Conservation (phyloP, 1,140 invertebrate genomes). For the Melipona quadrifasciata region DNA sequence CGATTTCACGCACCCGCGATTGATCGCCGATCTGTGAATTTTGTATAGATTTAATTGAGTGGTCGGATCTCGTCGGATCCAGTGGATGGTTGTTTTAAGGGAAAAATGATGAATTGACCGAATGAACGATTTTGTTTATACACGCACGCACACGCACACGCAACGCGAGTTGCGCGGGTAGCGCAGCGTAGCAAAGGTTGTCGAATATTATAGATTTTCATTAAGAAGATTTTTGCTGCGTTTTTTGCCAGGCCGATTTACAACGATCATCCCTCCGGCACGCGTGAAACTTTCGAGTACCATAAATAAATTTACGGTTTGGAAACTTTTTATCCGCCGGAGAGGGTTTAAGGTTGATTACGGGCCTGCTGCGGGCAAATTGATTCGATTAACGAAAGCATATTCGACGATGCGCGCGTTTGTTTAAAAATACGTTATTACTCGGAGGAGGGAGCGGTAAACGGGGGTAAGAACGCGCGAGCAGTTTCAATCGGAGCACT, state of each 20-base stretch:
- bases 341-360: slow-evolving; percentile 8
- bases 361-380: neutral
- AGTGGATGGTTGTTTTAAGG: slow-evolving; percentile 4
- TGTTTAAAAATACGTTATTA: neutral
- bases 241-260: neutral
- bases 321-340: neutral
- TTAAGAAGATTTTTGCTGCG: slow-evolving; percentile 15
- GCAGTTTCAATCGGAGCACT: neutral
- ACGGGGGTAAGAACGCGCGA: neutral
- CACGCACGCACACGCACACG: neutral
- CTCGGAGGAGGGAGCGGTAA: neutral
- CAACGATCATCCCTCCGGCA: neutral
- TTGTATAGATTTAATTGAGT: slow-evolving; percentile 21
- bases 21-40: neutral
- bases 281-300: neutral
- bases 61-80: neutral
- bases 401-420: neutral
- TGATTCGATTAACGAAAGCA: neutral
- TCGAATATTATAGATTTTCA: slow-evolving; percentile 38
- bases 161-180: neutral
- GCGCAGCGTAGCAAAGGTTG: neutral
- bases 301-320: neutral
- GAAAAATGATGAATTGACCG: slow-evolving; percentile 10
- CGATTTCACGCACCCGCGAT: neutral
- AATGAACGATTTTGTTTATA: slow-evolving; percentile 25